Conservation (phyloP, 2,888 invertebrate species). For the Drosophila stalkeri region DNA sequence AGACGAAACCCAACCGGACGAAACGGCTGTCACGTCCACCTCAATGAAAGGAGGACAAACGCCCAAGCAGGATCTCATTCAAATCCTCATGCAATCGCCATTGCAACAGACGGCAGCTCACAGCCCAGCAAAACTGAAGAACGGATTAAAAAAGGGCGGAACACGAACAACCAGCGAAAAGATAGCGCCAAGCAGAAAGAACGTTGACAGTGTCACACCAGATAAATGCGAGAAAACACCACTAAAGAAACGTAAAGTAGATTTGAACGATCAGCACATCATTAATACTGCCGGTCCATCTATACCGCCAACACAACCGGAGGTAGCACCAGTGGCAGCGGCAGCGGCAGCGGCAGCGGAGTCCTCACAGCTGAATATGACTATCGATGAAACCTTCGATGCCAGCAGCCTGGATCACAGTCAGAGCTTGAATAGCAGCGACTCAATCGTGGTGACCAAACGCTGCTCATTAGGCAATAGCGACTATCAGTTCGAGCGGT, state of each 20-base stretch:
- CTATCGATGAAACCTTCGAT: constrained; percentile 60
- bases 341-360: neutral
- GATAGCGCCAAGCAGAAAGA: neutral
- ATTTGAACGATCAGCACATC: constrained; percentile 9
- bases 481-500: constrained; percentile 80
- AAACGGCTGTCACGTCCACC: constrained; percentile 61
- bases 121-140: constrained; percentile 14
- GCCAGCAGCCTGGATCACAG: constrained; percentile 7
- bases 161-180: constrained; percentile 8
- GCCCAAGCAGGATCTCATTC: constrained; percentile 36
- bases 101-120: constrained; percentile 5
- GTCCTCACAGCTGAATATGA: constrained; percentile 30
- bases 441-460: constrained; percentile 60
- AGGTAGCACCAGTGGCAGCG: neutral
- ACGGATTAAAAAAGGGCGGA: constrained; percentile 5
- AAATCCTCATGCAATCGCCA: constrained; percentile 50
- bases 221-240: constrained; percentile 30
- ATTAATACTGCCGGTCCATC: neutral
- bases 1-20: constrained; percentile 47
- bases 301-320: constrained; percentile 23
- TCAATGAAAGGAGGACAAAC: constrained; percentile 44
- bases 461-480: constrained; percentile 77
- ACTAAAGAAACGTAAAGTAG: constrained; percentile 41
- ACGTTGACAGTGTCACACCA: neutral
- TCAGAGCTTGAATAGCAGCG: constrained; percentile 8